Evolutionary conservation across 2,113 vertebrate genomes (phyloP), one percentile per base, ranked within the genome.

Genomic region (Scolopax mira): DNA sequence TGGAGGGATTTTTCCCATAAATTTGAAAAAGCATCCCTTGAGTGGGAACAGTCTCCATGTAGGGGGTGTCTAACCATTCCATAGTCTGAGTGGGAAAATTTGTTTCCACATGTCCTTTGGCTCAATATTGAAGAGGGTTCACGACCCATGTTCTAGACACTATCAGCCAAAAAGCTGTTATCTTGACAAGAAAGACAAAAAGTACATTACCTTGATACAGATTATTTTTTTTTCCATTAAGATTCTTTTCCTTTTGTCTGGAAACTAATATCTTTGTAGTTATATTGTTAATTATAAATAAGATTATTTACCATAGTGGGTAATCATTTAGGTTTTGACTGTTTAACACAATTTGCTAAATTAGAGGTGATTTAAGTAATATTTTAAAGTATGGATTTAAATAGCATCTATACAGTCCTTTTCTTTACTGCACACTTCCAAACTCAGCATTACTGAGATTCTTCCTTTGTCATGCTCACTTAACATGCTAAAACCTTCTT

Each of bases 1-100:
- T 22, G 3, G 27, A 69, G 8, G 2, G 5, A 3, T 39, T 67
- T 60, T 37, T 5, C 5, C 7, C 24, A 35, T 22, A 35, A 69
- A 35, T 37, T 9, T 60, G 30, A 41, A 70, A 66, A 74, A 46
- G 0, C 1, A 55, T 52, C 1, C 1, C 21, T n/a, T 62, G 6
- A 62, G 28, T 28, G 6, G 11, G 6, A 57, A 8, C 12, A 51
- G 18, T 21, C 16, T 60, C 30, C 21, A 19, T 35, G 12, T 60
- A 46, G 44, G 31, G 18, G 11, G 31, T 24, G 5, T 54, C 18
- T 65, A 66, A 60, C 9, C 10, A 35, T 46, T 77, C 23, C 16
- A 9, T 5, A 61, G 7, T 4, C 14, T 24, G 33, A 48, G 2
- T 75, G 22, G 12, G 4, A 79, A 18, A 62, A 52, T 10, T 67